Evolutionary conservation across 1,140 invertebrate species (phyloP).

Genomic region (Gonatopus flavifemur): DNA sequence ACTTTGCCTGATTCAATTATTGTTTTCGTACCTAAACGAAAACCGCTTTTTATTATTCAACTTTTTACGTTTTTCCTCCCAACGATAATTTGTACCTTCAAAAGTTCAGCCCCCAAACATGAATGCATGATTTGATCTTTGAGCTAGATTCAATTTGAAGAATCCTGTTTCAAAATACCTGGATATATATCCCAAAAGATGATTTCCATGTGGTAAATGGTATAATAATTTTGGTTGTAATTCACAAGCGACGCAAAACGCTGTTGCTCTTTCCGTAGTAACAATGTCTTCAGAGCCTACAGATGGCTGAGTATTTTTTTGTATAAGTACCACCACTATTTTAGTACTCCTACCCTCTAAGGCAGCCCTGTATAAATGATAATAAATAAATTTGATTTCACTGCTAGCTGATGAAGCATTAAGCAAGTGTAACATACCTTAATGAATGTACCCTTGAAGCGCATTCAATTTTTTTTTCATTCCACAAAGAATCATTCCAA

Average conservation of each 20-base stretch:
- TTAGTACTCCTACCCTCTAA: constrained; percentile 82
- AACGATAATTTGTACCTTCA: too few species aligned
- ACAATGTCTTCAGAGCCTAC: constrained; percentile 83
- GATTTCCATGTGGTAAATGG: constrained; percentile 84
- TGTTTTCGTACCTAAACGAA: too few species aligned
- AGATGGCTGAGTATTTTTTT: constrained; percentile 73
- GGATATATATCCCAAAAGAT: constrained; percentile 77
- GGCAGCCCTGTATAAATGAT: constrained; percentile 57
- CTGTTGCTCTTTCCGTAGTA: constrained; percentile 84
- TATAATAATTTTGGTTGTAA: constrained; percentile 90
- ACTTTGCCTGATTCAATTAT: too few species aligned
- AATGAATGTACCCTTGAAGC: constrained; percentile 86
- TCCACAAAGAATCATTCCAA: constrained; percentile 94
- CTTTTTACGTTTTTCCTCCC: too few species aligned
- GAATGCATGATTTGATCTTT: background rate
- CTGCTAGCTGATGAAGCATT: constrained; percentile 1
- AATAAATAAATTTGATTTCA: too few species aligned
- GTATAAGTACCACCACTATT: constrained; percentile 86
- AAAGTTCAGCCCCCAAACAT: too few species aligned
- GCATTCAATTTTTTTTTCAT: constrained; percentile 92
- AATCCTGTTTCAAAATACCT: constrained; percentile 59
- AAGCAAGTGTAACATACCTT: constrained; percentile 58
- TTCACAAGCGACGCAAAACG: constrained; percentile 87
- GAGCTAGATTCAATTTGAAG: background rate
- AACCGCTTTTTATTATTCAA: too few species aligned